Percentiles rank a stretch among this genome's conserved stretches.
Evolutionary conservation across 2,113 vertebrate genomes (phyloP).

Genomic region (Neodon shergylaensis): DNA sequence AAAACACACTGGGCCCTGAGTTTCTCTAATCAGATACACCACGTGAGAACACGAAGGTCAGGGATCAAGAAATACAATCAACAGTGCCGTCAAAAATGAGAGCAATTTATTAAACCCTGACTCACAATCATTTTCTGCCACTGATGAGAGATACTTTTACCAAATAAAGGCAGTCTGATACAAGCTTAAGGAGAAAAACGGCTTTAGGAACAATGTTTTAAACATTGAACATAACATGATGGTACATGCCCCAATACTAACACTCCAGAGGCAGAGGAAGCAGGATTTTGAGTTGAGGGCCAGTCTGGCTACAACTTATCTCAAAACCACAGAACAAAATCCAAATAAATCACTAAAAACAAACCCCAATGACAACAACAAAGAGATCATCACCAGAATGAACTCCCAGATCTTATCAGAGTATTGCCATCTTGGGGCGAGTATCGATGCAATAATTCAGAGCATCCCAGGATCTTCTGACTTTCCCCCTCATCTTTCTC

Average conservation of each 20-base stretch:
- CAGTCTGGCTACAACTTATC: neutral
- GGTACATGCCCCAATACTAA: neutral
- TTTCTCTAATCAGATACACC: neutral
- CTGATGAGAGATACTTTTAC: neutral
- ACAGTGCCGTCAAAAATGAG: neutral
- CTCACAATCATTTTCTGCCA: neutral
- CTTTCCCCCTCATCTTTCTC: neutral
- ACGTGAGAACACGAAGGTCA: neutral
- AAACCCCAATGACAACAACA: neutral
- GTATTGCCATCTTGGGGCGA: neutral
- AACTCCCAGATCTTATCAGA: neutral
- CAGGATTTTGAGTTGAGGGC: neutral
- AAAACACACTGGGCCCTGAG: neutral
- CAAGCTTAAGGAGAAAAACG: neutral
- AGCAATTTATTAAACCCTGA: neutral
- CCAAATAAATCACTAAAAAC: neutral
- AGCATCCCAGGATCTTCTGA: neutral
- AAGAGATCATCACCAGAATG: neutral
- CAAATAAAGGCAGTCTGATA: slow-evolving; percentile 1
- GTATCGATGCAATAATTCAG: neutral
- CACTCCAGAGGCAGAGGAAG: neutral
- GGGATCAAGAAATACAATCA: neutral
- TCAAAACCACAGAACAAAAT: neutral
- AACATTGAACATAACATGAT: neutral
- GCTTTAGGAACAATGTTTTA: neutral